phyloP scores from a whole-genome alignment of 2,797 vertebrate species.

The Anguilla anguilla region DNA sequence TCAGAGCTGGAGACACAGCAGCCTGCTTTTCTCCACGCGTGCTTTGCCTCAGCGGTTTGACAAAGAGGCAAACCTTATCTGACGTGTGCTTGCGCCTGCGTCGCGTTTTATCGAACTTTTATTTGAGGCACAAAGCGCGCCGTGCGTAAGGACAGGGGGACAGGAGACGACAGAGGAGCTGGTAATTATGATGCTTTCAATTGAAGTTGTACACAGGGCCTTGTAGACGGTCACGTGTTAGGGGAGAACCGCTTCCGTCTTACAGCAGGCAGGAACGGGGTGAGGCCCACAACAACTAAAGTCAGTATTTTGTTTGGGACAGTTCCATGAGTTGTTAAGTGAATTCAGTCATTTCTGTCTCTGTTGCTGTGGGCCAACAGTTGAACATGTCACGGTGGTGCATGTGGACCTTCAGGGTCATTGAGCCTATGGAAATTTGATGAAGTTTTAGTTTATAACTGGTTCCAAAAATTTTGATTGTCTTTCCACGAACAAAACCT shows the following conservation, averaged over 20 bases:
- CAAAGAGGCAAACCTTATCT: constrained; percentile 42
- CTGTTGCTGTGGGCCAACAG: constrained; percentile 76
- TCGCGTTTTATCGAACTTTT: constrained; percentile 23
- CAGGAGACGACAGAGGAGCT: neutral
- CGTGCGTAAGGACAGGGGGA: neutral
- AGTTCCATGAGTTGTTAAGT: constrained; percentile 75
- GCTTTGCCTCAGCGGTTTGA: constrained; percentile 49
- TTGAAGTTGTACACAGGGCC: constrained; percentile 39
- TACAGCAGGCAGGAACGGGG: constrained; percentile 55
- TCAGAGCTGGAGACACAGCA: constrained; percentile 29
- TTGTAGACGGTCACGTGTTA: constrained; percentile 33
- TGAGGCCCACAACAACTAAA: constrained; percentile 60
- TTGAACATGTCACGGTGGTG: constrained; percentile 72
- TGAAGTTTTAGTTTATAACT: constrained; percentile 73
- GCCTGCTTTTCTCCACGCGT: constrained; percentile 46
- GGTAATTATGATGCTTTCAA: constrained; percentile 39
- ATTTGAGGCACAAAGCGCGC: constrained; percentile 23
- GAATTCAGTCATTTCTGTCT: constrained; percentile 77
- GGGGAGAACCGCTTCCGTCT: constrained; percentile 42
- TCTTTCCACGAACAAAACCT: constrained; percentile 57
- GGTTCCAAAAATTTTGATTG: constrained; percentile 63
- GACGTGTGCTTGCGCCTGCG: constrained; percentile 30
- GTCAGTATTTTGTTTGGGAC: constrained; percentile 71
- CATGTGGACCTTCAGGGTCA: constrained; percentile 27
- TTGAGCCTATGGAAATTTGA: constrained; percentile 75